phyloP scores from a whole-genome alignment of 1,140 invertebrate genomes.

The Heliconius hewitsoni region DNA sequence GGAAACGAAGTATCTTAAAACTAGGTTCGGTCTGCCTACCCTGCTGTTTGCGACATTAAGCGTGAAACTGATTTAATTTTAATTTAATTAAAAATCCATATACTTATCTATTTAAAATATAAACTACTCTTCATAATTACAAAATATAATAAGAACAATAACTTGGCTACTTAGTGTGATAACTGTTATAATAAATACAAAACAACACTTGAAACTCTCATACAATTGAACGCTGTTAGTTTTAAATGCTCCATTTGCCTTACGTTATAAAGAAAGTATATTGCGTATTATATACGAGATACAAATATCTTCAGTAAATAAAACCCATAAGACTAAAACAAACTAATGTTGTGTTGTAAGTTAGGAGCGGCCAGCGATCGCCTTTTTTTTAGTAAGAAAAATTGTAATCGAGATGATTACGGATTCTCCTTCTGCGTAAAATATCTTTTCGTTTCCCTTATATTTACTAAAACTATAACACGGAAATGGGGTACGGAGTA shows the following conservation, averaged over 20 bases:
- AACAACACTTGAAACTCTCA: conserved; percentile 10
- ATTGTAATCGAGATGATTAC: too few species aligned
- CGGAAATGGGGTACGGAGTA: too few species aligned
- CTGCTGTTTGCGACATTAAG: too few species aligned
- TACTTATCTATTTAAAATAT: neutral
- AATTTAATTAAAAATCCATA: neutral
- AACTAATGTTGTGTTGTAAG: neutral
- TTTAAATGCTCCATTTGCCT: conserved; percentile 21
- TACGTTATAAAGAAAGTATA: conserved; percentile 26
- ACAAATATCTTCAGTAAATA: conserved; percentile 38
- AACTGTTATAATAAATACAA: conserved; percentile 12
- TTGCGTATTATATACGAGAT: conserved; percentile 16
- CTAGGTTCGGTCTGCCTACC: too few species aligned
- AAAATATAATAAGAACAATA: neutral
- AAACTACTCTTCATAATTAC: neutral
- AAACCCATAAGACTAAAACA: conserved; percentile 31
- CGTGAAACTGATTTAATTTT: too few species aligned
- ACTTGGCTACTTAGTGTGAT: neutral
- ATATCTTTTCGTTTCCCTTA: too few species aligned
- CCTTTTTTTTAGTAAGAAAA: neutral
- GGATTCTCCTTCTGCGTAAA: too few species aligned
- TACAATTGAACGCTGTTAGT: neutral
- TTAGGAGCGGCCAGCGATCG: conserved; percentile 18
- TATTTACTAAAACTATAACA: too few species aligned
- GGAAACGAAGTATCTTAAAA: too few species aligned